Percentiles rank a stretch among this genome's conserved stretches.
These are phyloP conservation scores for Falcaria lacertinaria DNA, from an alignment of 2,888 invertebrate species.

Conservation along the genomic window DNA sequence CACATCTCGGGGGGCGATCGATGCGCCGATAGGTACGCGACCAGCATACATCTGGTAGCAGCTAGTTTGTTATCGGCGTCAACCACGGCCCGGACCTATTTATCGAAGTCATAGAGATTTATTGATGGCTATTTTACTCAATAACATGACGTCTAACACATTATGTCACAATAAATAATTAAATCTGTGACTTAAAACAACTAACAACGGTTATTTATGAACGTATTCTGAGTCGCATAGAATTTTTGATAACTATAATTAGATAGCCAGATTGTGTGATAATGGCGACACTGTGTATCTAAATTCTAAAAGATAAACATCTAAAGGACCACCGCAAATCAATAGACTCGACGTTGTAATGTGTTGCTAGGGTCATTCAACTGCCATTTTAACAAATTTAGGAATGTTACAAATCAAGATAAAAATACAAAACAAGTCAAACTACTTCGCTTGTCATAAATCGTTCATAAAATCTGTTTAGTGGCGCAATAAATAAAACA, in stretches of 20 bases:
- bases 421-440: constrained; percentile 33
- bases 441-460: constrained; percentile 43
- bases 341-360: constrained; percentile 3
- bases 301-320: constrained; percentile 4
- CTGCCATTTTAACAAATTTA: constrained; percentile 19
- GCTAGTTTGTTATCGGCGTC: constrained; percentile 55
- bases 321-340: constrained; percentile 5
- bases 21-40: constrained; percentile 40
- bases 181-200: constrained; percentile 22
- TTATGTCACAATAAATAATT: constrained; percentile 51
- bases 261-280: constrained; percentile 6
- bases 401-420: constrained; percentile 26
- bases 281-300: background rate
- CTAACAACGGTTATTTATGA: constrained; percentile 28
- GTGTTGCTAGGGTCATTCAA: constrained; percentile 19
- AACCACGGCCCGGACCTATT: constrained; percentile 56
- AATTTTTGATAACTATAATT: constrained; percentile 10
- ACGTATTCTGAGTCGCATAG: constrained; percentile 16
- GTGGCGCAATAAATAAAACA: constrained; percentile 65
- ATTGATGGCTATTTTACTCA: constrained; percentile 52
- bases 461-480: constrained; percentile 65
- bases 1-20: constrained; percentile 52
- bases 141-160: constrained; percentile 53
- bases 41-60: constrained; percentile 59
- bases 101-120: constrained; percentile 66